Percentiles rank a stretch among this genome's conserved stretches.
phyloP scores from a whole-genome alignment of 2,888 invertebrate genomes.

The Drosophila helvetica region DNA sequence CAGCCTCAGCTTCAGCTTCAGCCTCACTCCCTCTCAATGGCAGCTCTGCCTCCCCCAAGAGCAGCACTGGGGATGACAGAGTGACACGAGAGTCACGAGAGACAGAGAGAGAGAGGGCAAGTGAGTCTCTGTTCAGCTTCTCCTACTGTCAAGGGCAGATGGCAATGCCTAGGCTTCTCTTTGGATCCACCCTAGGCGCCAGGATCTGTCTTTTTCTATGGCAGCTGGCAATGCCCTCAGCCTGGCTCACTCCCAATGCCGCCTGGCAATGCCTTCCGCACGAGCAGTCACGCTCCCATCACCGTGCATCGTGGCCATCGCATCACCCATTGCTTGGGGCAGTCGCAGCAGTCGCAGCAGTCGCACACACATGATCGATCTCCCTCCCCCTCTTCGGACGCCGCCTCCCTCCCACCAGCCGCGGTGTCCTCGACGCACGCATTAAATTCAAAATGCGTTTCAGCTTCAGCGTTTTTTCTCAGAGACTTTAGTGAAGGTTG shows the following conservation, averaged over 20 bases:
- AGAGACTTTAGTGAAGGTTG: conserved; percentile 60
- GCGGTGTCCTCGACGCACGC: conserved; percentile 59
- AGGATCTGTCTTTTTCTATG: too few relatives aligned
- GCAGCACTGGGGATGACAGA: neutral
- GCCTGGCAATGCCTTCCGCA: neutral
- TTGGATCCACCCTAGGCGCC: too few relatives aligned
- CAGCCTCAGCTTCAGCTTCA: conserved; percentile 37
- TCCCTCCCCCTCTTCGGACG: conserved; percentile 29
- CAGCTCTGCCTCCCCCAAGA: neutral
- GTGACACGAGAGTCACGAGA: neutral
- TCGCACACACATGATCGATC: conserved; percentile 79
- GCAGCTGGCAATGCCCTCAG: too few relatives aligned
- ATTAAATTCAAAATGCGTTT: conserved; percentile 78
- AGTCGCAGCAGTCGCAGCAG: conserved; percentile 77
- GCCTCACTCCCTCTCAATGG: conserved; percentile 3
- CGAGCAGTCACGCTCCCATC: neutral
- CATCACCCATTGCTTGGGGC: conserved; percentile 67
- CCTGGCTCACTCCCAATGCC: neutral
- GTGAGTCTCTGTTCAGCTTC: too few relatives aligned
- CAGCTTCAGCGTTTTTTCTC: conserved; percentile 49
- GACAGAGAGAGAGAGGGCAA: too few relatives aligned
- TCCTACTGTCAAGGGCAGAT: too few relatives aligned
- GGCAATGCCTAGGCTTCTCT: too few relatives aligned
- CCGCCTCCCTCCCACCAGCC: conserved; percentile 4
- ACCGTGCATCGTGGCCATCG: neutral